Evolutionary conservation across 1,140 invertebrate species (phyloP).

Genomic region (Drosophila tropicalis): DNA sequence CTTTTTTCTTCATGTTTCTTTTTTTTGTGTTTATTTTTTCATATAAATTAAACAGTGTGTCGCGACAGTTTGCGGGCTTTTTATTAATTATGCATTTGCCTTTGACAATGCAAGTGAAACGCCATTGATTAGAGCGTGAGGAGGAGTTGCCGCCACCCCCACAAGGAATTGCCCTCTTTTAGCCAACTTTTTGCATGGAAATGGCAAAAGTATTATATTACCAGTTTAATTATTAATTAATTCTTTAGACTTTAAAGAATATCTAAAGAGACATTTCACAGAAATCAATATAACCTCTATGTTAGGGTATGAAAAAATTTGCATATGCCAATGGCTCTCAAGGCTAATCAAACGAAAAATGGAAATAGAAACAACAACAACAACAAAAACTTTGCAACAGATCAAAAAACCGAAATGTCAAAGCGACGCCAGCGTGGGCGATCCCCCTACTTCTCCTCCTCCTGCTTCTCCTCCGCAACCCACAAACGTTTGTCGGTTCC

Average conservation of each 20-base stretch:
- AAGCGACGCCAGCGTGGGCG: slow-evolving; percentile 55
- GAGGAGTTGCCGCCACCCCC: not conserved
- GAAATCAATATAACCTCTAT: not conserved
- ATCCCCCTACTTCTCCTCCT: not conserved
- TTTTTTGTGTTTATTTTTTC: slow-evolving; percentile 27
- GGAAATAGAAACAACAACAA: slow-evolving; percentile 37
- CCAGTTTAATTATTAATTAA: too few relatives aligned
- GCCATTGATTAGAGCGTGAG: slow-evolving; percentile 13
- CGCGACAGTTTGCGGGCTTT: slow-evolving; percentile 38
- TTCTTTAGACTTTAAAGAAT: too few relatives aligned
- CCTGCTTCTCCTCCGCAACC: not conserved
- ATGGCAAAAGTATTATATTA: not conserved
- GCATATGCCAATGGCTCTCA: slow-evolving; percentile 31
- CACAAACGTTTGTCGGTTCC: slow-evolving; percentile 58
- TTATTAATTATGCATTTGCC: slow-evolving; percentile 70
- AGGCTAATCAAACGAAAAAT: slow-evolving; percentile 34
- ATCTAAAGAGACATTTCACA: not conserved
- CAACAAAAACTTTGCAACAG: slow-evolving; percentile 44
- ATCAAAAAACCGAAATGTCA: slow-evolving; percentile 25
- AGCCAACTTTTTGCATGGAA: not conserved
- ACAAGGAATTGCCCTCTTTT: not conserved
- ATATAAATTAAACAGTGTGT: slow-evolving; percentile 25
- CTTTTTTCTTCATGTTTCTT: slow-evolving; percentile 14
- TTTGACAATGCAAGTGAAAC: slow-evolving; percentile 61
- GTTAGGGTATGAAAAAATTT: not conserved